These are phyloP conservation scores for Chlorodrepanis virens DNA, from an alignment of 2,113 vertebrate species.

Conservation along the genomic window DNA sequence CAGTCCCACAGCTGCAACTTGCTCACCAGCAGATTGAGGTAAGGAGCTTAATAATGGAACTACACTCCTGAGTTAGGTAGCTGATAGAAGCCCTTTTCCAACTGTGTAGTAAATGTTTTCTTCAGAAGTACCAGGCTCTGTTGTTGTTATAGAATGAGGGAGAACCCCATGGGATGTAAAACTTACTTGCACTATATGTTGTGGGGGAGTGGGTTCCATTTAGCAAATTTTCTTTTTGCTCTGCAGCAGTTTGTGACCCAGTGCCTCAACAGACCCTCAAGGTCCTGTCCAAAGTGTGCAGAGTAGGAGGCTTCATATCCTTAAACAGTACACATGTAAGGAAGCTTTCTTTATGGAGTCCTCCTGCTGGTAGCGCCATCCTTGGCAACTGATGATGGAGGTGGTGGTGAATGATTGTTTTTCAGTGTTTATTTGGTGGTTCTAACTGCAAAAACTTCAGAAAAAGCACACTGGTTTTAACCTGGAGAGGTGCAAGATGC, in stretches of 20 bases:
- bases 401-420: not conserved
- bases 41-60: not conserved
- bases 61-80: not conserved
- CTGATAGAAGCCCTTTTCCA: not conserved
- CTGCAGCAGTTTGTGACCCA: not conserved
- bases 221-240: not conserved
- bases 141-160: not conserved
- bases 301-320: not conserved
- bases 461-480: not conserved
- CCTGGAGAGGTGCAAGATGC: not conserved
- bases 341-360: not conserved
- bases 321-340: accelerated
- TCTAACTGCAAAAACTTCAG: not conserved
- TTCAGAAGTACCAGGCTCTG: not conserved
- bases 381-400: not conserved
- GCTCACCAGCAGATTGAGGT: not conserved
- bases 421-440: not conserved
- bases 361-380: not conserved
- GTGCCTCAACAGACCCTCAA: not conserved
- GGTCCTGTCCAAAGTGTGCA: not conserved
- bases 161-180: not conserved
- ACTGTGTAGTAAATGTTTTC: not conserved
- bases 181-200: not conserved
- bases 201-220: not conserved
- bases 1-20: not conserved